These are phyloP conservation scores for Stichopus horrens DNA, from an alignment of 53 echinoderm and acorn worm genomes.

Conservation along the genomic window DNA sequence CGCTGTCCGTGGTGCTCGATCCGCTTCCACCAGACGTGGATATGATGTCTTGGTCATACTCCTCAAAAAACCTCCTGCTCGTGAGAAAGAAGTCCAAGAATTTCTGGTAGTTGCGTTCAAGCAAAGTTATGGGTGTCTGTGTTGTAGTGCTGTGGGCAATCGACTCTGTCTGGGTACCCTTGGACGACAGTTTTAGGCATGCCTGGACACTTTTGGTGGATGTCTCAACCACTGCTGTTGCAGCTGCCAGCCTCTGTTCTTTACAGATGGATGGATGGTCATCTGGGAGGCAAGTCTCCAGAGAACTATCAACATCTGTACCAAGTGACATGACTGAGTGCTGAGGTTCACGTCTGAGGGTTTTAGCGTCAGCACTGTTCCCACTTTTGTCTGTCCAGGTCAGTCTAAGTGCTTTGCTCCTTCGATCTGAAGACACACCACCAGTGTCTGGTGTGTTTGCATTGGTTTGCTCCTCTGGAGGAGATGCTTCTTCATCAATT, in stretches of 20 bases:
- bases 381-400: not conserved
- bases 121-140: not conserved
- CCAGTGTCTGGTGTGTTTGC: not conserved
- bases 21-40: constrained; percentile 10
- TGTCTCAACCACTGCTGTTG: not conserved
- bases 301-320: constrained; percentile 5
- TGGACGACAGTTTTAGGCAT: not conserved
- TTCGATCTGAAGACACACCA: not conserved
- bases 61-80: not conserved
- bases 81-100: not conserved
- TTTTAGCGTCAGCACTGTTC: not conserved
- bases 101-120: not conserved
- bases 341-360: too few relatives aligned
- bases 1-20: not conserved
- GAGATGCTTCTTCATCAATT: not conserved
- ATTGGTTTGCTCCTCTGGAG: not conserved
- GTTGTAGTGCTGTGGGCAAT: not conserved
- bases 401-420: not conserved
- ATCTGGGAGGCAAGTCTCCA: constrained; percentile 27
- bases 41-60: not conserved
- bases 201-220: not conserved
- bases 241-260: not conserved
- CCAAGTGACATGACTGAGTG: too few relatives aligned
- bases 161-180: not conserved
- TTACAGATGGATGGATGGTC: not conserved